Base-by-base conservation (phyloP, 2,888 invertebrate genomes). In the Cryptocephalus primarius region DNA sequence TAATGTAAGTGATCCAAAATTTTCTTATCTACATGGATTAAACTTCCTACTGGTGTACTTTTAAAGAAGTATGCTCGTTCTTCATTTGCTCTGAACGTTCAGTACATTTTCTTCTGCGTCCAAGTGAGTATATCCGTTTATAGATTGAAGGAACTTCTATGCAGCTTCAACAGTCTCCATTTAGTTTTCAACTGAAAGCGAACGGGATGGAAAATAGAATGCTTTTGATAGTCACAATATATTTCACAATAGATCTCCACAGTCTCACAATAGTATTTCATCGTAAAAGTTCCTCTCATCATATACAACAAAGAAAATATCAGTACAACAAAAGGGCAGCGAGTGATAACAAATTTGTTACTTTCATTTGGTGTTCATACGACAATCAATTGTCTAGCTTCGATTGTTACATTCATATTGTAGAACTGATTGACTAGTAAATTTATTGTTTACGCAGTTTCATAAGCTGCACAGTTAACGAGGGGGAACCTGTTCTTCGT, bases 181-280 rank as follows among this genome's bases (percentile, higher is more conserved):
- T n/a, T n/a, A n/a, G n/a, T n/a, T n/a, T n/a, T n/a, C n/a, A n/a
- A n/a, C n/a, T n/a, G n/a, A n/a, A n/a, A 22, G 6, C 3, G 22
- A 22, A 22, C 22, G 6, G 22, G 22, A 22, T 22, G 3, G 6
- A 22, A 22, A 22, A 22, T 4, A 22, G 6, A 22, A 22, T 4
- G 6, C 3, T 4, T 22, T 22, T 22, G 22, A 22, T 36, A 36
- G 42, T 48, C 46, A 46, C 48, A 52, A 49, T 52, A 49, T 52
- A 52, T 55, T 62, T 61, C 58, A 61, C 62, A 61, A 60, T 62
- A 61, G 61, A 60, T 61, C 58, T 60, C 61, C 59, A 61, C 61
- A 62, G 61, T 62, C 61, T 62, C 58, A 60, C 60, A 61, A 58
- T 60, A 59, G 57, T 58, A 55, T 57, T 57, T 59, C 53, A 58